These are phyloP conservation scores for Halisarca cf. caerulea DNA, from an alignment of 37 sponge, comb jelly and placozoan species.

Conservation along the genomic window DNA sequence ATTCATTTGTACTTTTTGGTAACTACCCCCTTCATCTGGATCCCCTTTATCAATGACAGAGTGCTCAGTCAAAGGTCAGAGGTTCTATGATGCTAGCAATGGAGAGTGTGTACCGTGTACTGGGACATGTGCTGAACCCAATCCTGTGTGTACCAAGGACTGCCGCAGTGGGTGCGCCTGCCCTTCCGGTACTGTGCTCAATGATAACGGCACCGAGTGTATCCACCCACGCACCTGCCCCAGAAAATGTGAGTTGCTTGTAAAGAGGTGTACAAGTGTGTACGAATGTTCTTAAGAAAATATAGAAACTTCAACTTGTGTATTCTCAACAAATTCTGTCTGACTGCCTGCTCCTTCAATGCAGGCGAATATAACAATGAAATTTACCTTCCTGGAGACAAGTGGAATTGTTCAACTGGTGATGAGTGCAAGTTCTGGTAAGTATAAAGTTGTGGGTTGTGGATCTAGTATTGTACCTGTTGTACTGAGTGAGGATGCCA, in stretches of 20 bases:
- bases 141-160: conserved; percentile 17
- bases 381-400: too few species aligned
- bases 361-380: too few species aligned
- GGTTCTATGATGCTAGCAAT: not conserved
- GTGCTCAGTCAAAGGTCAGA: not conserved
- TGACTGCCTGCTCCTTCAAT: too few species aligned
- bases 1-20: not conserved
- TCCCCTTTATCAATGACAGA: not conserved
- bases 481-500: too few species aligned
- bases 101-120: conserved; percentile 22
- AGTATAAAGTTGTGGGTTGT: not conserved
- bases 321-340: too few species aligned
- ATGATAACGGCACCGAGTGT: conserved; percentile 14
- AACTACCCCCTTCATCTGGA: not conserved
- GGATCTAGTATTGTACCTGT: not conserved
- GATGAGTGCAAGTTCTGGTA: too few species aligned
- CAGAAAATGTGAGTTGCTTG: not conserved
- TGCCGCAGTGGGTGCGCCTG: conserved; percentile 44
- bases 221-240: not conserved
- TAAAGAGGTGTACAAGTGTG: not conserved
- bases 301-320: too few species aligned
- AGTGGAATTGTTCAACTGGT: too few species aligned
- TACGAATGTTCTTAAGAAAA: too few species aligned
- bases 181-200: conserved; percentile 32
- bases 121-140: conserved; percentile 32